phyloP scores from a whole-genome alignment of 2,113 vertebrate species.

The Taurulus bubalis region DNA sequence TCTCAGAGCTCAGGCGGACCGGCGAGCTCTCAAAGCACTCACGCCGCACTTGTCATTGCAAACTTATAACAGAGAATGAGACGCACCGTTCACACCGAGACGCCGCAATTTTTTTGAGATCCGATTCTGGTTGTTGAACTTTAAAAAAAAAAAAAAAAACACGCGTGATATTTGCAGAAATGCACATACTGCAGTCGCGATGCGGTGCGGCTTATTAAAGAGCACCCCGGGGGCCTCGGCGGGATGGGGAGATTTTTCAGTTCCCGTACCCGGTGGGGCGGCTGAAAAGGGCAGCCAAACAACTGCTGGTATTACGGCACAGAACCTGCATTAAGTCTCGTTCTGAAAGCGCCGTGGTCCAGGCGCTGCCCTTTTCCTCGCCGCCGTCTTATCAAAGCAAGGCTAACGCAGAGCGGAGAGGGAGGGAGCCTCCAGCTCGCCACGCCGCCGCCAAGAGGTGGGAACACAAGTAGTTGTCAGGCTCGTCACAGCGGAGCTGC shows the following conservation, averaged over 20 bases:
- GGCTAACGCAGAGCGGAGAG: slow-evolving; percentile 36
- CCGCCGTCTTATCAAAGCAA: slow-evolving; percentile 66
- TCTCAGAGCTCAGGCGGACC: not conserved
- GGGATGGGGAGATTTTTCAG: slow-evolving; percentile 35
- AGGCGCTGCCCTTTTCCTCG: slow-evolving; percentile 67
- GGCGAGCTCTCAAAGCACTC: not conserved
- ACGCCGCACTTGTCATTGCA: not conserved
- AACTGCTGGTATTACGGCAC: slow-evolving; percentile 49
- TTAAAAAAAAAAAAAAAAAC: slow-evolving; percentile 18
- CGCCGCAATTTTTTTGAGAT: not conserved
- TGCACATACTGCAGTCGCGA: not conserved
- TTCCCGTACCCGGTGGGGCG: slow-evolving; percentile 20
- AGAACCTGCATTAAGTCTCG: slow-evolving; percentile 44
- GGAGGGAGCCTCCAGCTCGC: slow-evolving; percentile 51
- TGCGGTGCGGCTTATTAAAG: slow-evolving; percentile 33
- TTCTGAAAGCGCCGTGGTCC: slow-evolving; percentile 25
- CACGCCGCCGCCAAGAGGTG: slow-evolving; percentile 5
- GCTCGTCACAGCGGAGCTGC: slow-evolving; percentile 34
- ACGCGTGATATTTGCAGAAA: slow-evolving; percentile 48
- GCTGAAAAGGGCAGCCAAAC: slow-evolving; percentile 73
- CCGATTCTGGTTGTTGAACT: slow-evolving; percentile 22
- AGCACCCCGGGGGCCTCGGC: slow-evolving; percentile 2
- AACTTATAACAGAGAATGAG: not conserved
- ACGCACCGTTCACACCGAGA: not conserved
- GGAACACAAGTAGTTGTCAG: slow-evolving; percentile 50